phyloP scores from a whole-genome alignment of 1,140 invertebrate genomes.

The Heliconius congener region DNA sequence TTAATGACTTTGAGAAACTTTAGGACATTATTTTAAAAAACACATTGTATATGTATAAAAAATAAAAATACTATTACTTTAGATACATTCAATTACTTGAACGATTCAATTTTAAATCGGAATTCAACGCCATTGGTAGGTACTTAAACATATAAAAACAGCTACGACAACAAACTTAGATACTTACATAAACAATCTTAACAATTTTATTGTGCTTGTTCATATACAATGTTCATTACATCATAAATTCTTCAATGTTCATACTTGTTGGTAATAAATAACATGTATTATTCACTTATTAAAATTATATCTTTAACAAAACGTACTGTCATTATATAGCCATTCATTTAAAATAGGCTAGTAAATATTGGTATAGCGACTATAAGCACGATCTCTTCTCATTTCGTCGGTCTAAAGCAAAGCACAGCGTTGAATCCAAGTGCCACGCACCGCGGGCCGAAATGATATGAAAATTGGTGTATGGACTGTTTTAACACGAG shows the following conservation, averaged over 20 bases:
- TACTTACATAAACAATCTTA: not conserved
- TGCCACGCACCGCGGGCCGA: too few species aligned
- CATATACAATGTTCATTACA: not conserved
- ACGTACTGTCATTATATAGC: not conserved
- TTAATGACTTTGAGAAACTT: too few species aligned
- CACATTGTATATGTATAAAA: too few species aligned
- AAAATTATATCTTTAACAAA: not conserved
- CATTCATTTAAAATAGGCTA: not conserved
- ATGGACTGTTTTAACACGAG: not conserved
- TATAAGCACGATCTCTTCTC: too few species aligned
- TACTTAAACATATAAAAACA: not conserved
- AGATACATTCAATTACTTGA: too few species aligned
- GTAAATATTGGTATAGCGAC: too few species aligned
- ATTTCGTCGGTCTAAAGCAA: not conserved
- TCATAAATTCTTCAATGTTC: constrained; percentile 6
- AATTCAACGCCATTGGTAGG: not conserved
- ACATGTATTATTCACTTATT: not conserved
- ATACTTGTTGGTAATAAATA: constrained; percentile 3
- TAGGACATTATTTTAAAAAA: too few species aligned
- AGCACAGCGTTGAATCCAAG: not conserved
- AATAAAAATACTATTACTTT: too few species aligned
- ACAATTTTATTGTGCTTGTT: not conserved
- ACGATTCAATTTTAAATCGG: too few species aligned
- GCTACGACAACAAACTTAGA: not conserved
- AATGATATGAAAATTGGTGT: too few species aligned